These are phyloP conservation scores for Nematolebias whitei DNA, from an alignment of 2,113 vertebrate genomes.

Conservation along the genomic window DNA sequence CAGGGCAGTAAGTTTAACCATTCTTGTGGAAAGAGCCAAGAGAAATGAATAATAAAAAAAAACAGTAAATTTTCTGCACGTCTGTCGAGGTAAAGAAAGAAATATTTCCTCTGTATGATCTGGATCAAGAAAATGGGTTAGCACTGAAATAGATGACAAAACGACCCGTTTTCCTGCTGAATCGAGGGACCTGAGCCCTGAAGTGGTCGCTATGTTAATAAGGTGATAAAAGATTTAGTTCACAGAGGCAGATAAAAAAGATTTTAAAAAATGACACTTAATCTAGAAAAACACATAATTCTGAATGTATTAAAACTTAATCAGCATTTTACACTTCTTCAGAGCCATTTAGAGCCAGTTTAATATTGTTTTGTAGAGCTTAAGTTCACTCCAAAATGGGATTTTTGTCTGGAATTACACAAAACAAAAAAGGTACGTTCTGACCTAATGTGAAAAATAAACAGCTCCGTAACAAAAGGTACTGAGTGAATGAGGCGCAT, in stretches of 20 bases:
- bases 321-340: constrained; percentile 4
- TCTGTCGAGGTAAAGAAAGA: constrained; percentile 26
- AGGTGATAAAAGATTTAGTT: constrained; percentile 32
- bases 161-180: constrained; percentile 40
- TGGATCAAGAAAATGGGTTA: constrained; percentile 70
- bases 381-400: constrained; percentile 1
- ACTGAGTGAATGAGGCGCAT: constrained; percentile 30
- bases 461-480: constrained; percentile 10
- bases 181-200: constrained; percentile 50
- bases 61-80: constrained; percentile 19
- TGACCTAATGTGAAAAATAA: constrained; percentile 22
- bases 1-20: constrained; percentile 10
- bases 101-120: constrained; percentile 37
- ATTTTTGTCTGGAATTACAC: too few species aligned
- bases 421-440: constrained; percentile 16
- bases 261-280: neutral
- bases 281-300: constrained; percentile 3
- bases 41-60: constrained; percentile 34
- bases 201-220: constrained; percentile 60
- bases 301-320: constrained; percentile 7
- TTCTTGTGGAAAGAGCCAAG: constrained; percentile 12
- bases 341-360: constrained; percentile 8
- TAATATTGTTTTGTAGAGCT: constrained; percentile 3
- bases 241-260: neutral
- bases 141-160: constrained; percentile 13